phyloP scores from a whole-genome alignment of 2,113 vertebrate species.

The Dipodomys spectabilis region DNA sequence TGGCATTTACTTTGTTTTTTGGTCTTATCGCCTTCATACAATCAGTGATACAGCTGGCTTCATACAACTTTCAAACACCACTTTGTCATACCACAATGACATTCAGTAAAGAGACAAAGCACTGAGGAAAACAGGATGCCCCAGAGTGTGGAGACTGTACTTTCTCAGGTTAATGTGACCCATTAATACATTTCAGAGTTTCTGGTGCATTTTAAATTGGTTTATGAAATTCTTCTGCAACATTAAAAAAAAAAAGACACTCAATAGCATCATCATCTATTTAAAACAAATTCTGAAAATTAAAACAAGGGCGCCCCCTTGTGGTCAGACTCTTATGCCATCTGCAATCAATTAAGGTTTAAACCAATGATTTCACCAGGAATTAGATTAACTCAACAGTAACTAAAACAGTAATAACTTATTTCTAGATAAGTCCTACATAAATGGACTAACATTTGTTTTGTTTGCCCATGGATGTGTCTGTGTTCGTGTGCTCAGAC shows the following conservation, averaged over 20 bases:
- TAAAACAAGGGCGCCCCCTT: conserved; percentile 85
- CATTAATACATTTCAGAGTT: conserved; percentile 78
- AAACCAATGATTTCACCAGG: neutral
- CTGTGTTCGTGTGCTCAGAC: neutral
- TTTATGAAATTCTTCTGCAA: conserved; percentile 76
- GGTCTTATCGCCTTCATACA: neutral
- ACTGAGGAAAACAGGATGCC: conserved; percentile 60
- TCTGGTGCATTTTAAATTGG: conserved; percentile 71
- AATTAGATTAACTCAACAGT: neutral
- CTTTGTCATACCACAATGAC: conserved; percentile 60
- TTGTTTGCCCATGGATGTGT: neutral
- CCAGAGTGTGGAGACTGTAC: conserved; percentile 38
- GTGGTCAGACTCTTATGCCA: conserved; percentile 71
- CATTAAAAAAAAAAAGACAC: neutral
- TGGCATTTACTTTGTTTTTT: neutral
- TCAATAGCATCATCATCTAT: neutral
- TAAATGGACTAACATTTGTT: neutral
- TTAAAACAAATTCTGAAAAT: conserved; percentile 68
- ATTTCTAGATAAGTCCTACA: neutral
- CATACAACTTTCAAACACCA: neutral
- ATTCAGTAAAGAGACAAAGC: conserved; percentile 69
- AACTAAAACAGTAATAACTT: conserved; percentile 43
- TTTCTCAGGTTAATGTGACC: conserved; percentile 78
- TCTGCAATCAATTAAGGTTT: conserved; percentile 1
- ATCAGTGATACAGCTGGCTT: neutral